phyloP scores from a whole-genome alignment of 64 coral and sea anemone species.

The Montipora capricornis region DNA sequence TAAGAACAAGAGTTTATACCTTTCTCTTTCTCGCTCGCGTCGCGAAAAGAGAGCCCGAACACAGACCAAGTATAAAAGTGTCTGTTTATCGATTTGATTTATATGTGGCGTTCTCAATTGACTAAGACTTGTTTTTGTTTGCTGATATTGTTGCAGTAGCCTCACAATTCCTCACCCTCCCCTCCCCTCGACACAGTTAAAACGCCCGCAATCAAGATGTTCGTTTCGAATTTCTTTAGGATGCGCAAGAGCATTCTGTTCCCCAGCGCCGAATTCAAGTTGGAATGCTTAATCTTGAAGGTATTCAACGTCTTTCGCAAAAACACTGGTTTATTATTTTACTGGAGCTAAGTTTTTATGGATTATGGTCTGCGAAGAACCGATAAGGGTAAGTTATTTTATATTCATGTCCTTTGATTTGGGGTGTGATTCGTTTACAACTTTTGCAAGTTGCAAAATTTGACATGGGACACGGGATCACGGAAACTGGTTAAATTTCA shows the following conservation, averaged over 20 bases:
- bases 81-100: too few relatives aligned
- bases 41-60: too few relatives aligned
- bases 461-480: not conserved
- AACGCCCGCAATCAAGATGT: slow-evolving; percentile 21
- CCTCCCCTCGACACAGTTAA: too few relatives aligned
- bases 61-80: too few relatives aligned
- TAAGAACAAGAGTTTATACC: too few relatives aligned
- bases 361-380: slow-evolving; percentile 99
- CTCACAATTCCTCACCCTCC: not conserved
- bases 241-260: slow-evolving; percentile 35
- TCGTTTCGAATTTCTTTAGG: not conserved
- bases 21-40: too few relatives aligned
- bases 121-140: not conserved
- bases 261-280: slow-evolving; percentile 61
- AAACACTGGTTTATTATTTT: not conserved
- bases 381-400: slow-evolving; percentile 91
- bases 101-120: too few relatives aligned
- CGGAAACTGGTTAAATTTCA: not conserved
- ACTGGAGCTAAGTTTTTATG: slow-evolving; percentile 57
- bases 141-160: not conserved
- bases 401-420: not conserved
- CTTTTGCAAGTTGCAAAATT: not conserved
- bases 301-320: slow-evolving; percentile 16
- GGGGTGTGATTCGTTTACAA: not conserved
- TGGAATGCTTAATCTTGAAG: slow-evolving; percentile 47